Base-by-base conservation (phyloP, 2,113 vertebrate genomes). In the Mustela nigripes region DNA sequence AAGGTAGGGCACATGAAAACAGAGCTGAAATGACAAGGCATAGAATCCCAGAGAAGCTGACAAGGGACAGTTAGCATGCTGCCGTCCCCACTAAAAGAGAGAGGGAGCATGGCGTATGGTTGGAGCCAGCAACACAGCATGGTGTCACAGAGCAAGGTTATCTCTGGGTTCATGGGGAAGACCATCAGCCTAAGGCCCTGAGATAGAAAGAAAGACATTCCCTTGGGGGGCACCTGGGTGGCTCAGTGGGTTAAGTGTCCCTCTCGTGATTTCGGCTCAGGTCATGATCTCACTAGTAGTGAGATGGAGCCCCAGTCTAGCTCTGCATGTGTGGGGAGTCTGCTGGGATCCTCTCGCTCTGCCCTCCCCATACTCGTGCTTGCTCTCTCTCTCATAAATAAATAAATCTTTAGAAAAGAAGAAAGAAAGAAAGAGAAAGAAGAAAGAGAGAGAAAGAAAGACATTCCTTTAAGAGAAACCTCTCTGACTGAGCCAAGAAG, bases 21-120 rank as follows among this genome's bases (percentile, higher is more conserved):
- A 0, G 48, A 80, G 12, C 80, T 56, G 53, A 48, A 81, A 87
- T 58, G 56, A 65, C 31, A 15, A 39, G 58, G 19, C 6, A 1
- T 5, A 42, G 78, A 69, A n/a, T 76, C 11, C 16, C 58, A 24
- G 48, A 81, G 80, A n/a, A 15, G 21, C 56, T 26, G 65, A 33
- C 31, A 3, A 0, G 36, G 26, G 45, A 16, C 18, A 1, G 18
- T 11, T 1, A n/a, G 39, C 11, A 9, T 4, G 50, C 19, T 5
- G 16, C 76, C 4, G 1, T 33, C 1, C 11, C 50, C 50, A 18
- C 16, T 19, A n/a, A 24, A 63, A 39, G 31, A 36, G 15, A 21
- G 11, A 42, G 65, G 39, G 50, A 42, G 56, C 4, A 3, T n/a
- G 84, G n/a, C 4, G 8, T 11, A 24, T 2, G 18, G n/a, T 39